phyloP scores from a whole-genome alignment of 1,140 invertebrate genomes.

The Tetramorium parvispinum region DNA sequence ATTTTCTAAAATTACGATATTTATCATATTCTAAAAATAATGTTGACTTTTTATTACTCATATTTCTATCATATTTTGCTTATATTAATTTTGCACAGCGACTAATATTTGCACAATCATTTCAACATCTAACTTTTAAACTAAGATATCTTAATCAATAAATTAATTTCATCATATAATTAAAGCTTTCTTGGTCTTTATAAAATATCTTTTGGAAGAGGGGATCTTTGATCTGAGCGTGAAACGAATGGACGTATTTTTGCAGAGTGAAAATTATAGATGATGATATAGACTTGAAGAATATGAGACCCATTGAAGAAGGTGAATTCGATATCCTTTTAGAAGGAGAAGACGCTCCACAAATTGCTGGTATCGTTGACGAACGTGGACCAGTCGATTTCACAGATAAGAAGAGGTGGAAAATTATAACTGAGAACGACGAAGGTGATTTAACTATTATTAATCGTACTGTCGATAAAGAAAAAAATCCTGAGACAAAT shows the following conservation, averaged over 20 bases:
- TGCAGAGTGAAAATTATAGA: constrained; percentile 95
- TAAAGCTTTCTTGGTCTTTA: neutral
- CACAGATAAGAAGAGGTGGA: constrained; percentile 91
- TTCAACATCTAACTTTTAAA: neutral
- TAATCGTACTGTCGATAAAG: constrained; percentile 51
- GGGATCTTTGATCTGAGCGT: constrained; percentile 16
- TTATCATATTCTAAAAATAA: neutral
- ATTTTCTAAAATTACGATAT: neutral
- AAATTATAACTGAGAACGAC: constrained; percentile 87
- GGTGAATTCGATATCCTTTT: constrained; percentile 90
- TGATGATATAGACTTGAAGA: constrained; percentile 92
- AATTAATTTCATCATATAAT: neutral
- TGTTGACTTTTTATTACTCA: neutral
- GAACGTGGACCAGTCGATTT: constrained; percentile 91
- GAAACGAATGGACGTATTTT: constrained; percentile 76
- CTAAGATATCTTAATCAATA: neutral
- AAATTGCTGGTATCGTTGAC: constrained; percentile 96
- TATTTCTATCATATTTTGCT: neutral
- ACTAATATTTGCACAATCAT: neutral
- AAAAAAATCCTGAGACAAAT: constrained; percentile 26
- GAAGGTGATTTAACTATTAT: constrained; percentile 78
- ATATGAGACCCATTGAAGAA: constrained; percentile 88
- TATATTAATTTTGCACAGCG: neutral
- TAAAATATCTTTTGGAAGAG: neutral
- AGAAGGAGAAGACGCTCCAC: constrained; percentile 93